These are phyloP conservation scores for Maylandia zebra DNA, from an alignment of 2,113 vertebrate species.

Conservation along the genomic window DNA sequence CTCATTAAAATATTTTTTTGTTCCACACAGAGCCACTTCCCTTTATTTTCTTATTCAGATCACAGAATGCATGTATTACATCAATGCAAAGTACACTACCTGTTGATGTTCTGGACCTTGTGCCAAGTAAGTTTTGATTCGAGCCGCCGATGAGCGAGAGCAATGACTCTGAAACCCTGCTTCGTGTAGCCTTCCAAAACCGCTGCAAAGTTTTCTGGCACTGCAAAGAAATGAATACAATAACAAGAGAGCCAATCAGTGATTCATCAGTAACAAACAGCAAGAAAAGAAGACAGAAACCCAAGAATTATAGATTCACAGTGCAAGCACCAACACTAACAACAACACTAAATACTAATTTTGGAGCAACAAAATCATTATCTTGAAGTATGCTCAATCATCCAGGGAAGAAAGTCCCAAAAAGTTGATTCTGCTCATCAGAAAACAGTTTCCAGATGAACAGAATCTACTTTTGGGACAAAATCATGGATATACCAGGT, in stretches of 20 bases:
- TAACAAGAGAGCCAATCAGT: accelerated
- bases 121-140: conserved; percentile 94
- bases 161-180: conserved; percentile 94
- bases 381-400: neutral
- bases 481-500: neutral
- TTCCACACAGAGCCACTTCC: accelerated
- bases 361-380: neutral
- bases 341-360: neutral
- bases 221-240: conserved; percentile 52
- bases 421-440: neutral
- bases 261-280: neutral
- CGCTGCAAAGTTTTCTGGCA: conserved; percentile 82
- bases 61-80: neutral
- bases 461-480: neutral
- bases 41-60: neutral
- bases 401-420: neutral
- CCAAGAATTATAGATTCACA: accelerated
- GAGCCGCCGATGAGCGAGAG: conserved; percentile 88
- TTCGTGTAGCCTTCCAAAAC: conserved; percentile 91
- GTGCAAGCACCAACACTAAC: neutral
- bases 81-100: conserved; percentile 61
- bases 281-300: neutral
- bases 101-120: conserved; percentile 89
- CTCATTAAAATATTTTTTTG: neutral
- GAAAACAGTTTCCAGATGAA: neutral